Conservation (phyloP, 2,888 invertebrate genomes). For the Hydroisotoma schaefferi region DNA sequence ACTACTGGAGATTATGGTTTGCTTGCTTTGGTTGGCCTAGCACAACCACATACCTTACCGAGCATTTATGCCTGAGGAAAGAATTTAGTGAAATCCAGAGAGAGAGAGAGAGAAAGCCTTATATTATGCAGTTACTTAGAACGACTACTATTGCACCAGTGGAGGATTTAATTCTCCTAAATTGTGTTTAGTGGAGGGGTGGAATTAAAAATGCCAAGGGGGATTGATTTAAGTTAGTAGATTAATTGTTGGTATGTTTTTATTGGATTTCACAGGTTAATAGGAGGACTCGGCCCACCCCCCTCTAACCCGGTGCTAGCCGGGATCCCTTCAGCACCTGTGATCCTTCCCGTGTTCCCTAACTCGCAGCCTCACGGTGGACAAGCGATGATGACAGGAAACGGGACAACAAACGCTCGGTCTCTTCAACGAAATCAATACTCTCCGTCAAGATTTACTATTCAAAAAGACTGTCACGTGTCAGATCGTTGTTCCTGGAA, state of each 20-base stretch:
- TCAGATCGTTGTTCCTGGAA: constrained; percentile 90
- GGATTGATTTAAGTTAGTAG: constrained; percentile 8
- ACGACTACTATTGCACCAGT: too few relatives aligned
- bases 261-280: constrained; percentile 38
- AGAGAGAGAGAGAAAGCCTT: too few relatives aligned
- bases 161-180: too few relatives aligned
- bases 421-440: constrained; percentile 68
- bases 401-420: constrained; percentile 49
- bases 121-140: too few relatives aligned
- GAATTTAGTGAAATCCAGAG: too few relatives aligned
- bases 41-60: too few relatives aligned
- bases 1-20: too few relatives aligned
- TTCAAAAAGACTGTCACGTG: constrained; percentile 82
- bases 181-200: neutral
- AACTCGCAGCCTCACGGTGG: constrained; percentile 62
- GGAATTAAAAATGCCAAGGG: constrained; percentile 12
- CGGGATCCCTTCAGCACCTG: constrained; percentile 56
- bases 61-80: too few relatives aligned
- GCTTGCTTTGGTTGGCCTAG: too few relatives aligned
- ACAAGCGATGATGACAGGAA: constrained; percentile 66
- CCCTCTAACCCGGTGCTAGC: constrained; percentile 44
- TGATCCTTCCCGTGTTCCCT: constrained; percentile 86
- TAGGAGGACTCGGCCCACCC: constrained; percentile 40
- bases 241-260: constrained; percentile 8
- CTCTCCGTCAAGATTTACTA: constrained; percentile 88